Evolutionary conservation across 2,113 vertebrate species (phyloP).

Genomic region (Muntiacus muntjak): DNA sequence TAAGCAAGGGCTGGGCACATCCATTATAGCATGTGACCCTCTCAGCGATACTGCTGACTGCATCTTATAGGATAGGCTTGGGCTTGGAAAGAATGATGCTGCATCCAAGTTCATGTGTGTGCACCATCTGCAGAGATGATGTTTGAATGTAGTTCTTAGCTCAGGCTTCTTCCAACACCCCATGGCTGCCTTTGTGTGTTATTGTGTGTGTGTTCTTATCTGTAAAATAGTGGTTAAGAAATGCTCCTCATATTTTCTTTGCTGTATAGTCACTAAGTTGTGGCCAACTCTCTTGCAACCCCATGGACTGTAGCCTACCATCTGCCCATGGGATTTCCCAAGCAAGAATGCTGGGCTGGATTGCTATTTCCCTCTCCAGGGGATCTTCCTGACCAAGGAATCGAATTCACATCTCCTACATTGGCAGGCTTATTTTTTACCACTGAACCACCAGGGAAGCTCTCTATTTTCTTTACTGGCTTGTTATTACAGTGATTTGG

Average conservation of each 20-base stretch:
- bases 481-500: not conserved
- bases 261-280: not conserved
- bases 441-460: not conserved
- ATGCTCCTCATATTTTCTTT: not conserved
- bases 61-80: not conserved
- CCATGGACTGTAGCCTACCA: not conserved
- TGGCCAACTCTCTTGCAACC: not conserved
- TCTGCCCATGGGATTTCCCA: not conserved
- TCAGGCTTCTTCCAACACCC: not conserved
- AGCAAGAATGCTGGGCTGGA: not conserved
- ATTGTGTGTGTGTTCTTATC: not conserved
- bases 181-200: not conserved
- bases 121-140: not conserved
- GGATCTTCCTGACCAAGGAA: not conserved
- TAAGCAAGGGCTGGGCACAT: not conserved
- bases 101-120: rapidly evolving
- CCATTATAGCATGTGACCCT: rapidly evolving
- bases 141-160: not conserved
- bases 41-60: rapidly evolving
- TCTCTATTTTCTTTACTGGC: not conserved
- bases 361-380: not conserved
- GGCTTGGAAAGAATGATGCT: not conserved
- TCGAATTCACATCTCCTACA: not conserved
- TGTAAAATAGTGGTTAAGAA: not conserved
- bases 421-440: not conserved